Evolutionary conservation across 2,888 invertebrate species (phyloP), one percentile per base, ranked within the genome.

Genomic region (Ichneumon xanthorius): DNA sequence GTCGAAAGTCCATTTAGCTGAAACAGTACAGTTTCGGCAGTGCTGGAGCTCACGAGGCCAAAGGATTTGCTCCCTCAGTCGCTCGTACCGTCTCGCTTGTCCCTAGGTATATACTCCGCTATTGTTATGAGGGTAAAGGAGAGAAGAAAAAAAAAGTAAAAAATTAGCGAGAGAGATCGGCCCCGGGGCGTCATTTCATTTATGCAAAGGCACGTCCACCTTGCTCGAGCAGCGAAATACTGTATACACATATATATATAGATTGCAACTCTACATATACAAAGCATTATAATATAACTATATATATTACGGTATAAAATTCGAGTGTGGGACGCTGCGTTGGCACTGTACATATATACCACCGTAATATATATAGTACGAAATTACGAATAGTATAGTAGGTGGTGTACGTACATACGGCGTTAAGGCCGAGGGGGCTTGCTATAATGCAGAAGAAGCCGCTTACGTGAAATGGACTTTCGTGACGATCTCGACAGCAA

Each of bases 191-290:
- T 80, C 65, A 77, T 76, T 84, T 77, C 73, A 84, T 84, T 84
- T 77, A 84, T 84, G 84, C 84, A 84, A 72, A 84, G 67, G 71
- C 84, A 84, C 84, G 84, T 80, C 22, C 58, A 65, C 70, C 63
- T 72, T 33, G 67, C 76, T 71, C 67, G 67, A 65, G 72, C 76
- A 72, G 53, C 72, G 58, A 77, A 84, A 84, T 71, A 72, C 71
- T 45, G 63, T 80, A 61, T 19, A 61, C 76, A 50, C 45, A 58
- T 22, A 45, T 45, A 45, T 45, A 45, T 53, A 77, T 72, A 55
- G 65, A 65, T 67, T 58, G 30, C 58, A 22, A 45, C 67, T 45
- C 55, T 77, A 77, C 75, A 80, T 76, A 65, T 70, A 72, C 55
- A 71, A 33, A 5, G 61, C 61, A 16, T 33, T 14, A 50, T 45